Percentiles rank a stretch among this genome's conserved stretches.
Evolutionary conservation across 2,113 vertebrate species (phyloP).

Genomic region (Bujurquina vittata): DNA sequence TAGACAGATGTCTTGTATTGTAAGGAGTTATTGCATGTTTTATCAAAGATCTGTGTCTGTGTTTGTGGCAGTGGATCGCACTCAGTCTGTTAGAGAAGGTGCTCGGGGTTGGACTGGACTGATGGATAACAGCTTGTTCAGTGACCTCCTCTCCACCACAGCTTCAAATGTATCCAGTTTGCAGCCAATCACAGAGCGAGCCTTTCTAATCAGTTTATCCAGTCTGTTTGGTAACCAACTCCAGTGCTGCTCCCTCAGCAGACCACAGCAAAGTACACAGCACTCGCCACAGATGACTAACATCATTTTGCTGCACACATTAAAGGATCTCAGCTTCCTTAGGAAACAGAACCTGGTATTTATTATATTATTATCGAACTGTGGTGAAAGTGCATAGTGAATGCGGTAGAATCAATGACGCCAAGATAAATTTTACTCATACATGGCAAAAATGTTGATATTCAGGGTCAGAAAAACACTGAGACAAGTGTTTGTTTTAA

Average conservation of each 20-base stretch:
- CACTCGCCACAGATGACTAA: not conserved
- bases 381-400: not conserved
- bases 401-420: not conserved
- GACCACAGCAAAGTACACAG: not conserved
- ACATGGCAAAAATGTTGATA: not conserved
- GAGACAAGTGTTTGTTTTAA: not conserved
- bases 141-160: not conserved
- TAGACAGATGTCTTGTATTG: no score
- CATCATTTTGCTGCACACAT: not conserved
- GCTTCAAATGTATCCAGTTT: not conserved
- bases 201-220: not conserved
- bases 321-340: not conserved
- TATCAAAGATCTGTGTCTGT: not conserved
- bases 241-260: not conserved
- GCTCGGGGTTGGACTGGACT: not conserved
- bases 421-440: not conserved
- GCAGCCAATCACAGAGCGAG: not conserved
- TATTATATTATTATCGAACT: not conserved
- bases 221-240: not conserved
- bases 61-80: not conserved
- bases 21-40: not conserved
- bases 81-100: not conserved
- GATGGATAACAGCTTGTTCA: not conserved
- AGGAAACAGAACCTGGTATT: not conserved
- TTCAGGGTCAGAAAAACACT: not conserved